A percentile compares a stretch with the other conserved stretches of the same genome.
Evolutionary conservation across 2,888 invertebrate species (phyloP).

Genomic region (Agriopis leucophaearia): DNA sequence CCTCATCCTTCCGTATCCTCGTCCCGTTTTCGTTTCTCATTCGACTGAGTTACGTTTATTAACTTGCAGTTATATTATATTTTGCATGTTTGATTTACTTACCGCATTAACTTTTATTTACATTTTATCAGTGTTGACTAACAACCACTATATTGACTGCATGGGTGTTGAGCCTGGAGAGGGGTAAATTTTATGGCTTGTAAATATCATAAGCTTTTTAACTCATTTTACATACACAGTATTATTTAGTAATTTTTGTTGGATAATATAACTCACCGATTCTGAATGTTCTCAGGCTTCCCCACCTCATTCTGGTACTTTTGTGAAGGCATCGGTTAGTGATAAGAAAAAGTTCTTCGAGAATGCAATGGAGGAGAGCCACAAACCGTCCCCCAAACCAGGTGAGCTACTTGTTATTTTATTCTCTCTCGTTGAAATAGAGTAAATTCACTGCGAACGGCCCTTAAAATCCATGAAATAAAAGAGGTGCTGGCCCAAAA

Average conservation of each 20-base stretch:
- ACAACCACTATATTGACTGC: conserved; percentile 72
- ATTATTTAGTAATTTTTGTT: conserved; percentile 6
- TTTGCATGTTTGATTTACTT: conserved; percentile 79
- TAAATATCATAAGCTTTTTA: conserved; percentile 80
- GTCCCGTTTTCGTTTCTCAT: conserved; percentile 68
- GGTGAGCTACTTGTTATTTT: conserved; percentile 78
- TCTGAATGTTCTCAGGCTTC: conserved; percentile 77
- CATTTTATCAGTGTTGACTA: conserved; percentile 58
- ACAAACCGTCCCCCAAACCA: conserved; percentile 94
- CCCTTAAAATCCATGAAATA: background rate
- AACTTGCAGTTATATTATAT: conserved; percentile 79
- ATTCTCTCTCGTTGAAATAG: background rate
- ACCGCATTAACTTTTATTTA: conserved; percentile 65
- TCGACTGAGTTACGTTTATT: conserved; percentile 65
- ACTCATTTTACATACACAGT: conserved; percentile 61
- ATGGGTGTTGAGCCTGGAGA: conserved; percentile 81
- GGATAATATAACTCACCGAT: conserved; percentile 39
- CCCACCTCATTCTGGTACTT: conserved; percentile 90
- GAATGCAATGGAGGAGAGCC: conserved; percentile 97
- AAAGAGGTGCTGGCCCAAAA: background rate
- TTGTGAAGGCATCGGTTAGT: conserved; percentile 95
- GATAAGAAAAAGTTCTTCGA: conserved; percentile 98
- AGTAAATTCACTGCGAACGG: background rate
- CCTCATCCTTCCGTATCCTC: conserved; percentile 71
- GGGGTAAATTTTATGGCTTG: conserved; percentile 75